Conservation (phyloP, 2,797 vertebrate genomes). For the Arremon brunneinucha region DNA sequence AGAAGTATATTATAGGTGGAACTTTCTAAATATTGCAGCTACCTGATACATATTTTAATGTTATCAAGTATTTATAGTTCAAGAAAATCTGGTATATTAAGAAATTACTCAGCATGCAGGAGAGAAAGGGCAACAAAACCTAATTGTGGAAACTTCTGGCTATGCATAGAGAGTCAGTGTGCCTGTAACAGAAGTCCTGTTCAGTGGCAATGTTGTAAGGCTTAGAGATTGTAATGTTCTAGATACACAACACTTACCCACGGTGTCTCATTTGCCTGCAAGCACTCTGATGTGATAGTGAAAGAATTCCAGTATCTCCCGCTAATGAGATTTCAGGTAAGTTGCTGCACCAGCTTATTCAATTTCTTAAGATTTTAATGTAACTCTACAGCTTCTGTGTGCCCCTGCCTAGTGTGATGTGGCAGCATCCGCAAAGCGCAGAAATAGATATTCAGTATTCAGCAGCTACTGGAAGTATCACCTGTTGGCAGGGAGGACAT, state of each 20-base stretch:
- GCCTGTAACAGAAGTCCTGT: not conserved
- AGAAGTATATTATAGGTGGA: not conserved
- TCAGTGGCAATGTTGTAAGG: not conserved
- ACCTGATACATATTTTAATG: not conserved
- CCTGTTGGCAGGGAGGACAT: not conserved
- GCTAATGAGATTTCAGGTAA: not conserved
- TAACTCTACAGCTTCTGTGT: not conserved
- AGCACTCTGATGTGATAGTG: not conserved
- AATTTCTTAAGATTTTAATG: not conserved
- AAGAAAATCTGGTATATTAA: not conserved
- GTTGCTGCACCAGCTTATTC: not conserved
- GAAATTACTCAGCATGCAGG: not conserved
- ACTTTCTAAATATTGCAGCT: not conserved
- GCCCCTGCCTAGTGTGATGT: not conserved
- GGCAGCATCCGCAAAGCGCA: not conserved
- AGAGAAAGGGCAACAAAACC: not conserved
- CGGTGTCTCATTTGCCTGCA: fast-evolving
- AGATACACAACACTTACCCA: not conserved
- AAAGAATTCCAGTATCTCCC: not conserved
- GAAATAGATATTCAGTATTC: not conserved
- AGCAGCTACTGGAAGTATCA: not conserved
- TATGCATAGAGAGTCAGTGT: not conserved
- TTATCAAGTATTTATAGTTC: not conserved
- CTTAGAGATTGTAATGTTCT: not conserved
- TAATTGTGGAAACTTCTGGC: not conserved